Percentiles rank a stretch among this genome's conserved stretches.
These are phyloP conservation scores for Temnothorax curvispinosus DNA, from an alignment of 1,140 invertebrate species.

Conservation along the genomic window DNA sequence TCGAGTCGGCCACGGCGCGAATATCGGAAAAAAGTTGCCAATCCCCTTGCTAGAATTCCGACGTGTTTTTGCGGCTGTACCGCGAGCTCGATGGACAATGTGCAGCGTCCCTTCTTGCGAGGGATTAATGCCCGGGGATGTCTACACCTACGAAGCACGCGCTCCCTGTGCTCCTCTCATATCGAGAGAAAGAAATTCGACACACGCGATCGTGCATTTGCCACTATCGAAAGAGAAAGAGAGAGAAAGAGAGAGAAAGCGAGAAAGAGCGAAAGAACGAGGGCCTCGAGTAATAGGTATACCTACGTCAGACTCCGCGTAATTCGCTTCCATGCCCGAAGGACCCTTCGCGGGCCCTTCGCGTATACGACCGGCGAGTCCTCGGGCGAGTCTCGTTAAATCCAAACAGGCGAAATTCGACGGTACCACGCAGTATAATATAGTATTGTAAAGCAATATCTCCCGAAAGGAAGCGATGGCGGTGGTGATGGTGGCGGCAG, in stretches of 20 bases:
- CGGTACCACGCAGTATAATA: constrained; percentile 74
- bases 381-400: constrained; percentile 73
- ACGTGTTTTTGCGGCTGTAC: constrained; percentile 67
- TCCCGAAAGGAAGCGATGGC: constrained; percentile 72
- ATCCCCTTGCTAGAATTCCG: constrained; percentile 75
- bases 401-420: constrained; percentile 75
- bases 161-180: constrained; percentile 30
- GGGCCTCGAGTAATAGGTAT: constrained; percentile 2
- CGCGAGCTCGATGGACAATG: constrained; percentile 59
- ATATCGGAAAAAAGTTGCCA: constrained; percentile 74
- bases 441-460: constrained; percentile 78
- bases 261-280: background rate
- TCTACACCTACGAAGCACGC: constrained; percentile 72
- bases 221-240: background rate
- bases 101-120: constrained; percentile 54
- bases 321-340: constrained; percentile 39
- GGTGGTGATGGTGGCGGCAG: constrained; percentile 68
- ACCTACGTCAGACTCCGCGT: constrained; percentile 31
- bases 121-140: constrained; percentile 66
- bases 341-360: constrained; percentile 10
- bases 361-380: constrained; percentile 46
- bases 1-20: constrained; percentile 53
- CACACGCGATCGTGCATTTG: constrained; percentile 29
- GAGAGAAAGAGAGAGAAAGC: background rate
- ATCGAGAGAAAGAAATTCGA: constrained; percentile 51